A percentile compares a stretch with the other conserved stretches of the same genome.
These are phyloP conservation scores for Acestrorhynchus altus DNA, from an alignment of 2,797 vertebrate species.

Conservation along the genomic window DNA sequence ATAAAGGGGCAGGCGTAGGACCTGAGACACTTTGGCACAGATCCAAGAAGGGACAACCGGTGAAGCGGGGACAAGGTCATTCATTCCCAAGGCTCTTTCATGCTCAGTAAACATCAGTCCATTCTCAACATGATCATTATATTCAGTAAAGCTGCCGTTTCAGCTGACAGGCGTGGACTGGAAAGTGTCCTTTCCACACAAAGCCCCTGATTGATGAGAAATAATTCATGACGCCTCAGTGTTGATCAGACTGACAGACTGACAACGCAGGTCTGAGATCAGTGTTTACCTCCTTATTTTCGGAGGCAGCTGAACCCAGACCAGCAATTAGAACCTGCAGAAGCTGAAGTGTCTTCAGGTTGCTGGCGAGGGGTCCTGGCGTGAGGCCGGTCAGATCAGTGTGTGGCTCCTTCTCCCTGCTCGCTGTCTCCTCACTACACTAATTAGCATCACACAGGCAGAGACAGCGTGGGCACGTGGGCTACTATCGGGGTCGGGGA, in stretches of 20 bases:
- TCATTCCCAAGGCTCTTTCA: no score
- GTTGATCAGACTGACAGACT: not conserved
- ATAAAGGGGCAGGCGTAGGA: no score
- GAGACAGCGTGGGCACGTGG: not conserved
- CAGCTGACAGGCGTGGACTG: no score
- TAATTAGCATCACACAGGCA: conserved; percentile 15
- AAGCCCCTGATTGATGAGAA: not conserved
- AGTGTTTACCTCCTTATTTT: not conserved
- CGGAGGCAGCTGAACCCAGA: conserved; percentile 1
- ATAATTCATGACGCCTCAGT: not conserved
- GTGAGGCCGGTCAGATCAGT: conserved; percentile 24
- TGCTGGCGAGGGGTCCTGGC: conserved; percentile 21
- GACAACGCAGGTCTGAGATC: not conserved
- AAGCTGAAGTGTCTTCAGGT: not conserved
- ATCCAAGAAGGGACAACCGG: no score
- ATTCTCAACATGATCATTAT: no score
- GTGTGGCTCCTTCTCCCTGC: conserved; percentile 3
- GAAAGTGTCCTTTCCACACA: no score
- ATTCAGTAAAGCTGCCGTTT: no score
- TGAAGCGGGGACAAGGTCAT: no score
- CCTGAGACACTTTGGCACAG: no score
- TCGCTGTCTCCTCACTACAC: conserved; percentile 9
- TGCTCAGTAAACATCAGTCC: no score
- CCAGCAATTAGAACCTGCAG: not conserved
- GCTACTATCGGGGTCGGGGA: not conserved